A percentile compares a stretch with the other conserved stretches of the same genome.
phyloP scores from a whole-genome alignment of 2,113 vertebrate genomes.

The Saguinus midas region DNA sequence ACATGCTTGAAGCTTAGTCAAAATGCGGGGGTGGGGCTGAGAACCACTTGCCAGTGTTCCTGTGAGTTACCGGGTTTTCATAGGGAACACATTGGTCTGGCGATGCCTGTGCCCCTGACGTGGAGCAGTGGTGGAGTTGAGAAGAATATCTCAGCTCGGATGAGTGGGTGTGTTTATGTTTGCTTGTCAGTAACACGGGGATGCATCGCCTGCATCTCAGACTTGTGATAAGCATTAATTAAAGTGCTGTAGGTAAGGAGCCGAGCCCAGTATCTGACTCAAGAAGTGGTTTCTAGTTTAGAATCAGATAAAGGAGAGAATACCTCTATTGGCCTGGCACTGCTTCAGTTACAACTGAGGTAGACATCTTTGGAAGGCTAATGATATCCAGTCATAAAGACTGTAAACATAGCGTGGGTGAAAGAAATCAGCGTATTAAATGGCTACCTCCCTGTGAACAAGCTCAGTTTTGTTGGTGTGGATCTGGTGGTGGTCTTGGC shows the following conservation, averaged over 20 bases:
- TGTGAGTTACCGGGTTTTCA: background rate
- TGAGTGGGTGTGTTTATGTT: too few relatives aligned
- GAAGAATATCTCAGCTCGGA: background rate
- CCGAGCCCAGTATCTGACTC: background rate
- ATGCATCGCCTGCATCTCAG: accelerated
- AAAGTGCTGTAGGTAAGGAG: background rate
- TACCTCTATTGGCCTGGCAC: accelerated
- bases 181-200: background rate
- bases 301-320: background rate
- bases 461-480: background rate
- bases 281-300: background rate
- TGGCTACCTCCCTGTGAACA: background rate
- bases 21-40: accelerated
- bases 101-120: background rate
- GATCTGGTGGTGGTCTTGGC: background rate
- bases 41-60: too few relatives aligned
- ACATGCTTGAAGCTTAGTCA: background rate
- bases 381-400: accelerated
- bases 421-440: background rate
- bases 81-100: accelerated
- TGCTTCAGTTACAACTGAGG: accelerated
- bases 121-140: background rate
- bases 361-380: background rate
- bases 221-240: background rate
- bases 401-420: accelerated